Conservation (phyloP, 2,888 invertebrate species). For the Aquatica leii region DNA sequence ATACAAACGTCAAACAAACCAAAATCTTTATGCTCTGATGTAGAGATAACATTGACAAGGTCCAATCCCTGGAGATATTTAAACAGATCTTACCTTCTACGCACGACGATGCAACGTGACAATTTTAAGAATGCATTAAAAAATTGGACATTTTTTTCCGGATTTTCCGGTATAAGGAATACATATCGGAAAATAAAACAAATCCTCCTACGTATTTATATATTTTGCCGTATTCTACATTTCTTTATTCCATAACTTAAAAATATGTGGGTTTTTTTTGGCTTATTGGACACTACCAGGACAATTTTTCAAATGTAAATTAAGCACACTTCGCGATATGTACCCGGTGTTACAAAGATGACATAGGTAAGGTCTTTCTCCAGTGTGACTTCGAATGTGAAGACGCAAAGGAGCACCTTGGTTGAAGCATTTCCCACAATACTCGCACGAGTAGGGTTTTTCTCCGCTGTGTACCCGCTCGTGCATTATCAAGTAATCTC, state of each 20-base stretch:
- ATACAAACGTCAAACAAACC: neutral
- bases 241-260: neutral
- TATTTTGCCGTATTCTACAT: neutral
- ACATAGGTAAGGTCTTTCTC: slow-evolving; percentile 68
- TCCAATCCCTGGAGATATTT: too few relatives aligned
- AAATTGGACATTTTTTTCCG: too few relatives aligned
- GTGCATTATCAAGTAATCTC: slow-evolving; percentile 65
- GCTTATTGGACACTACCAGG: neutral
- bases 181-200: too few relatives aligned
- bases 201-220: too few relatives aligned
- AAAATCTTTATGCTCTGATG: too few relatives aligned
- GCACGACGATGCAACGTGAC: too few relatives aligned
- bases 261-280: neutral
- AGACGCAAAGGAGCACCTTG: slow-evolving; percentile 69
- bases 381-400: slow-evolving; percentile 69
- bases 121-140: too few relatives aligned
- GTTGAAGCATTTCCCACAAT: slow-evolving; percentile 70
- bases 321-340: slow-evolving; percentile 67
- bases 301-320: slow-evolving; percentile 66
- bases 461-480: slow-evolving; percentile 70
- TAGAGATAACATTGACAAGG: too few relatives aligned
- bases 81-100: too few relatives aligned
- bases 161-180: too few relatives aligned
- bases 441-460: slow-evolving; percentile 68
- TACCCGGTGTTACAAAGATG: slow-evolving; percentile 66